Evolutionary conservation across 37 sponge, comb jelly and placozoan species (phyloP).

Genomic region (Spongia lamella): DNA sequence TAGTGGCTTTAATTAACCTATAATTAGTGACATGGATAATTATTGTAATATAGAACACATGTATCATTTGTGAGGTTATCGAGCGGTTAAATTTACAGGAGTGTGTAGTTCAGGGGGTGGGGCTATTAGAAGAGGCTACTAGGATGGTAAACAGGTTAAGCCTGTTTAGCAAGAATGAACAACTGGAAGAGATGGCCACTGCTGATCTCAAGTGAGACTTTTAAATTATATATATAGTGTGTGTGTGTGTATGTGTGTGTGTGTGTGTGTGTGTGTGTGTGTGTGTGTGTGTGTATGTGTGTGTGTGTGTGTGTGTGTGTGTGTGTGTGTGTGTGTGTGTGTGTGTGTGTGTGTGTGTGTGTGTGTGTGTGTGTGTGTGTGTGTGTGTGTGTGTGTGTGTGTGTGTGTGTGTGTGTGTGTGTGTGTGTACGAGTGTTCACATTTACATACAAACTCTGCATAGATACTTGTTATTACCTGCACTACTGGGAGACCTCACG

Average conservation of each 20-base stretch:
- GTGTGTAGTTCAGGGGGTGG: slow-evolving; percentile 33
- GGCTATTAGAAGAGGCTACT: slow-evolving; percentile 54
- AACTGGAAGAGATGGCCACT: slow-evolving; percentile 78
- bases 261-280: too few species aligned
- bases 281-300: too few species aligned
- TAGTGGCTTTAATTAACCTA: too few species aligned
- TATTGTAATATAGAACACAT: too few species aligned
- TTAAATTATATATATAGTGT: too few species aligned
- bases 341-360: slow-evolving; percentile 28
- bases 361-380: slow-evolving; percentile 26
- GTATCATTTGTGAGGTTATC: too few species aligned
- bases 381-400: slow-evolving; percentile 33
- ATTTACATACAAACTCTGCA: neutral
- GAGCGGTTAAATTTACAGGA: slow-evolving; percentile 41
- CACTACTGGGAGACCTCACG: slow-evolving; percentile 65
- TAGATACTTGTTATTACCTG: slow-evolving; percentile 73
- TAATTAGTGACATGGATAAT: too few species aligned
- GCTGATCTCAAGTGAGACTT: slow-evolving; percentile 65
- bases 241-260: slow-evolving; percentile 29
- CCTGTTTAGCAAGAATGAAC: slow-evolving; percentile 86
- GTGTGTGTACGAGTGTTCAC: neutral
- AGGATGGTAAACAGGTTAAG: slow-evolving; percentile 51
- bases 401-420: slow-evolving; percentile 35
- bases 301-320: too few species aligned
- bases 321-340: too few species aligned